Percentiles rank a stretch among this genome's conserved stretches.
phyloP scores from a whole-genome alignment of 2,797 vertebrate genomes.

The Coendou prehensilis region DNA sequence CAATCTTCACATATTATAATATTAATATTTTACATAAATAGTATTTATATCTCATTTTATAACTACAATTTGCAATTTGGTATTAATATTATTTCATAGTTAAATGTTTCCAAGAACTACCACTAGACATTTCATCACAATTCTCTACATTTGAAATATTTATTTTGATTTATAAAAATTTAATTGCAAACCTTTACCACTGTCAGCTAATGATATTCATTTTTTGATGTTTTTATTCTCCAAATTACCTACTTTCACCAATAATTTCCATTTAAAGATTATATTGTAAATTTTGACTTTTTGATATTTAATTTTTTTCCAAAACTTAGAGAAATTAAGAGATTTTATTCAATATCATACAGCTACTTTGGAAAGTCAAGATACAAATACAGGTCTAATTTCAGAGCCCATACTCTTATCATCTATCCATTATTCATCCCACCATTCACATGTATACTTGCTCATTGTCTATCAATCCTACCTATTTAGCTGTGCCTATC shows the following conservation, averaged over 20 bases:
- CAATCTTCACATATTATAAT: not conserved
- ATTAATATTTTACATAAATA: not conserved
- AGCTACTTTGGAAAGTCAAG: not conserved
- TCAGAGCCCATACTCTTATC: not conserved
- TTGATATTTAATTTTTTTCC: not conserved
- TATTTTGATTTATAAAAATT: constrained; percentile 52
- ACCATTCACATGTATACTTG: not conserved
- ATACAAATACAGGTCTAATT: not conserved
- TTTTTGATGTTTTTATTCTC: not conserved
- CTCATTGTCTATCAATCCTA: not conserved
- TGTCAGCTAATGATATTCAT: not conserved
- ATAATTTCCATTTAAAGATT: constrained; percentile 26
- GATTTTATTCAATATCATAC: not conserved
- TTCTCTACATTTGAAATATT: constrained; percentile 8
- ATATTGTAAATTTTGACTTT: not conserved
- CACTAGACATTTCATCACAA: not conserved
- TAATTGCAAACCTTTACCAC: not conserved
- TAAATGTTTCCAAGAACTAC: constrained; percentile 37
- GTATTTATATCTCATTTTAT: constrained; percentile 31
- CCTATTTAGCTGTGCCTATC: not conserved
- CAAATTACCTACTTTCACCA: constrained; percentile 25
- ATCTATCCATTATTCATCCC: not conserved
- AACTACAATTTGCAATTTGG: not conserved
- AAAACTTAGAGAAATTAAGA: constrained; percentile 17
- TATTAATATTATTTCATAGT: constrained; percentile 13